Percentiles rank a stretch among this genome's conserved stretches.
These are phyloP conservation scores for Icerya purchasi DNA, from an alignment of 2,888 invertebrate genomes.

Conservation along the genomic window DNA sequence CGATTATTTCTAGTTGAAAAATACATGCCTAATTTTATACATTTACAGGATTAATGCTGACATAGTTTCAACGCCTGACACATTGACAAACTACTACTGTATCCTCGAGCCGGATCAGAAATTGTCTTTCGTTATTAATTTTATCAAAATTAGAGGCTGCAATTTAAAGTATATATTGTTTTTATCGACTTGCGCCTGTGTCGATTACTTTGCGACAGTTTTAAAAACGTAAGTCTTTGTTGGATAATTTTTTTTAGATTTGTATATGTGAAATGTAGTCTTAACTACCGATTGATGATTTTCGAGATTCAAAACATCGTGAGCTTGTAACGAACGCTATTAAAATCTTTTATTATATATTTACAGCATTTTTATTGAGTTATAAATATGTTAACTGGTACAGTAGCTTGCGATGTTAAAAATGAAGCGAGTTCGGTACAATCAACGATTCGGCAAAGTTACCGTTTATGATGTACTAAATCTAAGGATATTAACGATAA, in stretches of 20 bases:
- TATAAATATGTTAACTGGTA: too few relatives aligned
- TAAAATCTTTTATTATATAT: neutral
- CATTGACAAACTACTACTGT: slow-evolving; percentile 46
- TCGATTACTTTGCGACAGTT: slow-evolving; percentile 52
- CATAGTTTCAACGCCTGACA: slow-evolving; percentile 26
- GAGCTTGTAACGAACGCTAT: too few relatives aligned
- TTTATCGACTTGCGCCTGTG: slow-evolving; percentile 85
- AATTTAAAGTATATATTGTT: slow-evolving; percentile 61
- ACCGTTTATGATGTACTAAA: too few relatives aligned
- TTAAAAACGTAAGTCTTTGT: slow-evolving; percentile 23
- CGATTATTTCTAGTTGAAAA: too few relatives aligned
- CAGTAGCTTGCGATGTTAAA: too few relatives aligned
- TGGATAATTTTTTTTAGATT: neutral
- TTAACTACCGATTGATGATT: neutral
- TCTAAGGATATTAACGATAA: too few relatives aligned
- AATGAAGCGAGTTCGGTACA: too few relatives aligned
- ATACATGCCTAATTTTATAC: too few relatives aligned
- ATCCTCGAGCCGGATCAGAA: slow-evolving; percentile 60
- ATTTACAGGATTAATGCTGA: slow-evolving; percentile 9
- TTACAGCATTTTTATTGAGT: slow-evolving; percentile 4
- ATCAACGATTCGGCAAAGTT: too few relatives aligned
- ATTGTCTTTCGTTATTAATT: slow-evolving; percentile 52
- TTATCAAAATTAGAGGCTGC: slow-evolving; percentile 38
- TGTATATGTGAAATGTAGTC: neutral
- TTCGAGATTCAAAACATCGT: too few relatives aligned